phyloP scores from a whole-genome alignment of 2,888 invertebrate genomes.

The Euplagia quadripunctaria region DNA sequence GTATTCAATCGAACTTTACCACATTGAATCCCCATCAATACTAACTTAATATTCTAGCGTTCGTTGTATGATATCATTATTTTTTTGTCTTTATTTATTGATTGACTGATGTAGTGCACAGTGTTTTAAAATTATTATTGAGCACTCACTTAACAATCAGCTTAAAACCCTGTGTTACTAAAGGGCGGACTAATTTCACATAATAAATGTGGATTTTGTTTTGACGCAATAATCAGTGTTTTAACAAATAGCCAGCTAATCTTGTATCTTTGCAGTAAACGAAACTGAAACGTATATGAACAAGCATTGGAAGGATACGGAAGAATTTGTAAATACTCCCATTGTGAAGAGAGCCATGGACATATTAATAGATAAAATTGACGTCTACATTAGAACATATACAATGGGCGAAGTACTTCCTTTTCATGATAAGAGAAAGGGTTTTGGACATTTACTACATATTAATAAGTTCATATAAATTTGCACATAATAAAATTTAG shows the following conservation, averaged over 20 bases:
- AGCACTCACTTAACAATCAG: no score
- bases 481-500: background rate
- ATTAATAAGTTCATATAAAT: background rate
- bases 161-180: no score
- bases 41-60: background rate
- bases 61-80: background rate
- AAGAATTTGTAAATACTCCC: background rate
- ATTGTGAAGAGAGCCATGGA: slow-evolving; percentile 7
- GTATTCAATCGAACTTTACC: no score
- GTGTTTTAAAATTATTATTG: no score
- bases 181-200: no score
- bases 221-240: no score
- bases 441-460: background rate
- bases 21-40: no score
- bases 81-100: background rate
- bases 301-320: background rate
- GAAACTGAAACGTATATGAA: background rate
- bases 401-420: slow-evolving; percentile 6
- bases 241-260: no score
- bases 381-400: background rate
- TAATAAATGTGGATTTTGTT: no score
- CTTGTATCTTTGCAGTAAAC: background rate
- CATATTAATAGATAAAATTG: background rate
- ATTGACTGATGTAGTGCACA: no score
- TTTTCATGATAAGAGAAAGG: background rate